phyloP scores from a whole-genome alignment of 2,113 vertebrate genomes.

The Pterocles burchelli region DNA sequence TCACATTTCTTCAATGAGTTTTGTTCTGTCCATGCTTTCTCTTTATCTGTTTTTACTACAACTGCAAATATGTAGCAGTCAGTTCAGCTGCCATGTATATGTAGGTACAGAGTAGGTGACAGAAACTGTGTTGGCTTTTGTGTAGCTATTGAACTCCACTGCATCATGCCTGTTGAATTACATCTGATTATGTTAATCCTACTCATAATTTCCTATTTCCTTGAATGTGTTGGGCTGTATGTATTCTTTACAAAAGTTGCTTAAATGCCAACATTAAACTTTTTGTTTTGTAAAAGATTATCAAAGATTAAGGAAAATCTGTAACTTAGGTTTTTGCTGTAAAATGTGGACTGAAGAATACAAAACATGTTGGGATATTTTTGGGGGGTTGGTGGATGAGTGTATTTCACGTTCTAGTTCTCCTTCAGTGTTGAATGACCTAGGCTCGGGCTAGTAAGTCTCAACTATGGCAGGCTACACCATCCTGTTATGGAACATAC shows the following conservation, averaged over 20 bases:
- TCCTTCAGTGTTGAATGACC: neutral
- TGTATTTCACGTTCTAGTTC: neutral
- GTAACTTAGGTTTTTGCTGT: neutral
- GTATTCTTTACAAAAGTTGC: neutral
- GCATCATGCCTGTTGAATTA: neutral
- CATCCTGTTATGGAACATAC: accelerated
- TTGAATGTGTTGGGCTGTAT: neutral
- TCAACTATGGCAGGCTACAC: neutral
- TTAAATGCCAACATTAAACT: neutral
- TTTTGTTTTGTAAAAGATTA: neutral
- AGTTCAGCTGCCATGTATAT: accelerated
- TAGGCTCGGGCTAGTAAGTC: neutral
- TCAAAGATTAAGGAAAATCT: neutral
- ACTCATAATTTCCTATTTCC: neutral
- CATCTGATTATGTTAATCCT: neutral
- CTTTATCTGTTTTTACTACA: neutral
- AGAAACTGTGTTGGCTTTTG: neutral
- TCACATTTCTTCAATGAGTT: neutral
- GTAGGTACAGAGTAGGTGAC: neutral
- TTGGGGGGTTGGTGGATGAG: neutral
- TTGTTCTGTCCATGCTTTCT: neutral
- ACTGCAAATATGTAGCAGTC: accelerated
- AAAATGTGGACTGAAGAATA: neutral
- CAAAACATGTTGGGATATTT: neutral
- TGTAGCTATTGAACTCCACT: neutral